Conservation (phyloP, 2,797 vertebrate genomes). For the Gymnodraco acuticeps region DNA sequence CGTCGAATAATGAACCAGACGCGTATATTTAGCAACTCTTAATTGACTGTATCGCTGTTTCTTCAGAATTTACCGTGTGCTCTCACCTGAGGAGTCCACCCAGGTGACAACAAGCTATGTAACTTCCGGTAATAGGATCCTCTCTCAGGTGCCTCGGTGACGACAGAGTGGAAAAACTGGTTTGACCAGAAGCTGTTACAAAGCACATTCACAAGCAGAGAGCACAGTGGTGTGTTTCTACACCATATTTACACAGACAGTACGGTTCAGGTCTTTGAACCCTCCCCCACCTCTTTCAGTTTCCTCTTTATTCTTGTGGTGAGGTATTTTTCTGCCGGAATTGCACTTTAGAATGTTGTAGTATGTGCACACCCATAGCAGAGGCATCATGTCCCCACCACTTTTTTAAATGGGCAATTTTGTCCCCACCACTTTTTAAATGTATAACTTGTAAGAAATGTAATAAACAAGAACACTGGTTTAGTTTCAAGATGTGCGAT, state of each 20-base stretch:
- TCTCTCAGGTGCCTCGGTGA: slow-evolving; percentile 21
- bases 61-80: accelerated
- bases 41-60: background rate
- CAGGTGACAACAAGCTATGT: slow-evolving; percentile 23
- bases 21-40: background rate
- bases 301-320: background rate
- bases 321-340: too few relatives aligned
- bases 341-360: too few relatives aligned
- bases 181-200: background rate
- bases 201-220: background rate
- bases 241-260: background rate
- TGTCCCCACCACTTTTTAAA: too few relatives aligned
- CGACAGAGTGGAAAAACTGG: slow-evolving; percentile 52
- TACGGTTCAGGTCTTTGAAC: background rate
- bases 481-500: too few relatives aligned
- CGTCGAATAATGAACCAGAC: slow-evolving; percentile 9
- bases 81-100: slow-evolving; percentile 36
- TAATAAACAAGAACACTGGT: too few relatives aligned
- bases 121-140: slow-evolving; percentile 52
- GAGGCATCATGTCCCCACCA: too few relatives aligned
- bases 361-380: too few relatives aligned
- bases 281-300: too few relatives aligned
- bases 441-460: too few relatives aligned
- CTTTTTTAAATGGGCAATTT: too few relatives aligned
- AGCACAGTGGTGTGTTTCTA: background rate